Evolutionary conservation across 2,113 vertebrate species (phyloP).

Genomic region (Grantiella picta): DNA sequence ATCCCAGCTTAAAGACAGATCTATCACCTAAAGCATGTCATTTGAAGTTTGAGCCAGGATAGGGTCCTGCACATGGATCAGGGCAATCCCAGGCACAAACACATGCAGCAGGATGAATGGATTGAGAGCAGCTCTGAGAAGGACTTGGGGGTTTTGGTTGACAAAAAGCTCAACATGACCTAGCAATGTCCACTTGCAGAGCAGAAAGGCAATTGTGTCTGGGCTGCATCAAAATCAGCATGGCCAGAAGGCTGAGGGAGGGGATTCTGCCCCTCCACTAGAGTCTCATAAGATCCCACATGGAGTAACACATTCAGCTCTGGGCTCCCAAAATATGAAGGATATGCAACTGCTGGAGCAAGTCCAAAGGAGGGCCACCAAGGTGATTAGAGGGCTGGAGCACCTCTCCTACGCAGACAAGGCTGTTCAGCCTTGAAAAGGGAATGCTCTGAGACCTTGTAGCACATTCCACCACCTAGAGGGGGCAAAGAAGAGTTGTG

Average conservation of each 20-base stretch:
- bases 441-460: not conserved
- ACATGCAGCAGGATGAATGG: not conserved
- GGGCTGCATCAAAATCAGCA: not conserved
- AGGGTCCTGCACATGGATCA: not conserved
- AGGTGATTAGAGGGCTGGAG: not conserved
- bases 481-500: too few relatives aligned
- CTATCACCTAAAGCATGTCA: not conserved
- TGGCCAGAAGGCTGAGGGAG: not conserved
- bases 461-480: not conserved
- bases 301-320: not conserved
- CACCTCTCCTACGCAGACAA: not conserved
- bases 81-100: not conserved
- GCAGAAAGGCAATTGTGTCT: not conserved
- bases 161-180: not conserved
- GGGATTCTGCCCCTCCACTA: not conserved
- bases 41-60: not conserved
- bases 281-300: not conserved
- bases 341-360: not conserved
- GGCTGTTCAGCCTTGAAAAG: not conserved
- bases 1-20: not conserved
- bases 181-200: not conserved
- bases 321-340: not conserved
- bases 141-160: accelerated
- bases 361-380: not conserved
- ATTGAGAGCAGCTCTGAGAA: not conserved